These are phyloP conservation scores for Eciton burchellii DNA, from an alignment of 1,140 invertebrate genomes.

Conservation along the genomic window DNA sequence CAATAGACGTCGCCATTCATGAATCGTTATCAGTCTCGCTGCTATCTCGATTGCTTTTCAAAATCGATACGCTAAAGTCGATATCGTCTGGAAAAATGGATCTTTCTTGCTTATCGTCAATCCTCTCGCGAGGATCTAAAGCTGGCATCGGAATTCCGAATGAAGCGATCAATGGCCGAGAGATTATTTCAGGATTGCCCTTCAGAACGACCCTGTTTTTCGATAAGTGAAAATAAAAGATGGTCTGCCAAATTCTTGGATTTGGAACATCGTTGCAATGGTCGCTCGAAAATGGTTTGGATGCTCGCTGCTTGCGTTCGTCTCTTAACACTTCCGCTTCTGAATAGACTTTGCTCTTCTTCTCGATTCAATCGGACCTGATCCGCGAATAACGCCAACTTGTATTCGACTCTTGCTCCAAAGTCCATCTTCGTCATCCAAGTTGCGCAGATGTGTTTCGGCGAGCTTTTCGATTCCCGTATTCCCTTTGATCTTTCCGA, in stretches of 20 bases:
- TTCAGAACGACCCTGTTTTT: slow-evolving; percentile 34
- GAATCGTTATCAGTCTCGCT: slow-evolving; percentile 19
- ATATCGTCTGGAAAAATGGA: neutral
- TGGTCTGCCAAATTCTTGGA: neutral
- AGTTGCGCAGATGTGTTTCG: neutral
- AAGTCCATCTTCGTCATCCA: neutral
- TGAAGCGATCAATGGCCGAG: neutral
- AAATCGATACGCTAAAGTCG: no score
- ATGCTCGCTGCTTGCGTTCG: neutral
- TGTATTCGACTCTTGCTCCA: neutral
- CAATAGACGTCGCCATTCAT: neutral
- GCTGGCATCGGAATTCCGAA: neutral
- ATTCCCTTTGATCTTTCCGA: neutral
- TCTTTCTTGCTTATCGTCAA: neutral
- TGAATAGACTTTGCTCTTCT: neutral
- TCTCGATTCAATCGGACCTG: neutral
- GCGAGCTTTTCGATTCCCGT: neutral
- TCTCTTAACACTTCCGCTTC: neutral
- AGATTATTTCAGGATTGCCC: slow-evolving; percentile 24
- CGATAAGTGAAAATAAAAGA: slow-evolving; percentile 60
- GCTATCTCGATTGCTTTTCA: no score
- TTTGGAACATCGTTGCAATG: neutral
- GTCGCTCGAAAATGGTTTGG: neutral
- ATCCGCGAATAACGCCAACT: neutral
- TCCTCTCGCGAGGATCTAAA: neutral